Base-by-base conservation (phyloP, 2,797 vertebrate species). In the Eulemur albifrons region DNA sequence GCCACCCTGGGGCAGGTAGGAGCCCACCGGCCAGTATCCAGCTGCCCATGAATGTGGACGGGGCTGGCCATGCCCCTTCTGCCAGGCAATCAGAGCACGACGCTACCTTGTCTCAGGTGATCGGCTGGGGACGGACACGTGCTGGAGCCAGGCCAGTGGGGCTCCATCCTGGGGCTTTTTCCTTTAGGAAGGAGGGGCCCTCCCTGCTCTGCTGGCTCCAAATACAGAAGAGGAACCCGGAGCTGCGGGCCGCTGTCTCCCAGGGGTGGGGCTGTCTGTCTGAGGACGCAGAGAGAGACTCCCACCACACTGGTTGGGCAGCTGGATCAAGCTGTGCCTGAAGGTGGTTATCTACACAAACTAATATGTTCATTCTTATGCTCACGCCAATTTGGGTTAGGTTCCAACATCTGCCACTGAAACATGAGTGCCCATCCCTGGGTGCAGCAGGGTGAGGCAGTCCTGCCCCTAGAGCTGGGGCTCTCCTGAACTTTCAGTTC, bases 21-120 rank as follows among this genome's bases (percentile, higher is more conserved):
- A 38, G 13, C 69, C 43, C 38, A 5, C 25, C 0, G 0, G 0
- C 25, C 43, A 1, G 45, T 18, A 8, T 1, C 23, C 0, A 0
- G 50, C 20, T 7, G 32, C 35, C 25, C 8, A 25, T 27, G 75
- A 38, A 5, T 32, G 65, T 32, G 57, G 20, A 14, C 7, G 11
- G 8, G 32, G 38, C 40, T 79, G 69, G 72, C 45, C 63, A 17
- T 0, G 0, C 7, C 48, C 48, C 17, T 43, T 43, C 73, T 50
- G 0, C 38, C 32, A 43, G 84, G 84, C 72, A 61, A 18, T 61
- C 92, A 21, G 9, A 32, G n/a, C 25, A 32, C 38, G 5, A 40
- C 45, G 10, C 50, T 12, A 0, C 61, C 25, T 6, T 2, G 21
- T 48, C n/a, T n/a, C 15, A 5, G 20, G 21, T 0, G 50, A 18